Evolutionary conservation across 2,113 vertebrate species (phyloP).

Genomic region (Lanius collurio): DNA sequence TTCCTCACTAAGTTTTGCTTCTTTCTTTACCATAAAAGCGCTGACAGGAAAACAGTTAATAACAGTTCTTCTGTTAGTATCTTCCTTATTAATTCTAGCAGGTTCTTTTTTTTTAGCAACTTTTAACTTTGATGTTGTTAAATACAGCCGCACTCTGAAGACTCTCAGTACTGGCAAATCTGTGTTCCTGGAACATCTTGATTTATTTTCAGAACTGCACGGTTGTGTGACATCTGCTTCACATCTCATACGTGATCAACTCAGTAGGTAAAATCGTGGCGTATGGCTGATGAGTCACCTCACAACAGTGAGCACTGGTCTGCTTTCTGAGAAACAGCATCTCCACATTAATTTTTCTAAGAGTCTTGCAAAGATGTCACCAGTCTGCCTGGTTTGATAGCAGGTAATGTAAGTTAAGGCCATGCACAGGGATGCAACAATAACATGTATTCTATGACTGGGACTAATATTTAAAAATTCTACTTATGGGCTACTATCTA

Average conservation of each 20-base stretch:
- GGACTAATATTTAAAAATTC: neutral
- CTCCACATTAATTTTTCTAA: slow-evolving; percentile 72
- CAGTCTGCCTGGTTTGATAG: slow-evolving; percentile 24
- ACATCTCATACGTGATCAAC: slow-evolving; percentile 71
- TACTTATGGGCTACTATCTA: neutral
- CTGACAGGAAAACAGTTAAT: neutral
- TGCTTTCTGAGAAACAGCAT: slow-evolving; percentile 72
- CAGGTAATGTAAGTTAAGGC: slow-evolving; percentile 37
- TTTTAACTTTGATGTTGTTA: slow-evolving; percentile 34
- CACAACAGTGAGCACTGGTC: slow-evolving; percentile 52
- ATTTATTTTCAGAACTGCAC: slow-evolving; percentile 68
- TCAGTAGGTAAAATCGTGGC: slow-evolving; percentile 61
- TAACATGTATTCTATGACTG: neutral
- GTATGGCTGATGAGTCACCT: slow-evolving; percentile 74
- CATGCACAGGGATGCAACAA: neutral
- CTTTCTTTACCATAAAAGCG: neutral
- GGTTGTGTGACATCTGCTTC: slow-evolving; percentile 75
- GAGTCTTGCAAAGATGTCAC: slow-evolving; percentile 60
- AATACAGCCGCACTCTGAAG: neutral
- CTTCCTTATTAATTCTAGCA: neutral
- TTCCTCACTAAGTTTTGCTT: neutral
- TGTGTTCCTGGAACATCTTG: slow-evolving; percentile 68
- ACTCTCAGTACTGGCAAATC: slow-evolving; percentile 8
- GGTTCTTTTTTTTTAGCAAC: neutral
- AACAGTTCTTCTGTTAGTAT: neutral